phyloP scores from a whole-genome alignment of 2,797 vertebrate genomes.

The Etheostoma perlongum region DNA sequence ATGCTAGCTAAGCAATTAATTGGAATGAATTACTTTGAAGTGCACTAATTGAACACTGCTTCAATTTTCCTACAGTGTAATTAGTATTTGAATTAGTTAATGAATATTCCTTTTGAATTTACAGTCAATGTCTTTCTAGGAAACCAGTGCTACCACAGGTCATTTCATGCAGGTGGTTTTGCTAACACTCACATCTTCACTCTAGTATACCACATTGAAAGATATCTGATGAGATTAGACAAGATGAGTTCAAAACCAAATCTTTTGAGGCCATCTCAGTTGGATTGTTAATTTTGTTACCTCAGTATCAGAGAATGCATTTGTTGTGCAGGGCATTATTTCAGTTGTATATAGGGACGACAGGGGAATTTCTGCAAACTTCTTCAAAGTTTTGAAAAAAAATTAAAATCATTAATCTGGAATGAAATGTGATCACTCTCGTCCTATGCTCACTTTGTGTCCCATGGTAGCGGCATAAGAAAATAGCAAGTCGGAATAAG shows the following conservation, averaged over 20 bases:
- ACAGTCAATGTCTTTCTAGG: no score
- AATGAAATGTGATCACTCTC: background rate
- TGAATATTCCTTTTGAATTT: no score
- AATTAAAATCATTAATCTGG: background rate
- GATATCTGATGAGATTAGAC: no score
- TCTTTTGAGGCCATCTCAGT: background rate
- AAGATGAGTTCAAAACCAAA: background rate
- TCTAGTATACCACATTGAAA: background rate
- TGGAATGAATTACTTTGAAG: no score
- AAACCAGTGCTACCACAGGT: no score
- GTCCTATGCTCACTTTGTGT: background rate
- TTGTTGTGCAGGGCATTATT: background rate
- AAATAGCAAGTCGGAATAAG: slow-evolving; percentile 12
- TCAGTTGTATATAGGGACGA: background rate
- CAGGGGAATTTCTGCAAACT: background rate
- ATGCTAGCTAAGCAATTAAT: no score
- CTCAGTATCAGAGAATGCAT: no score
- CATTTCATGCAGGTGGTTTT: no score
- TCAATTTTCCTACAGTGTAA: no score
- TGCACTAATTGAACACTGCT: no score
- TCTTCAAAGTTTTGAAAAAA: background rate
- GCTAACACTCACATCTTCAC: no score
- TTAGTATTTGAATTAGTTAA: no score
- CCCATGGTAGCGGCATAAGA: background rate
- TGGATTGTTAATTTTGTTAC: background rate